Conservation (phyloP, 2,113 vertebrate genomes). For the Ahaetulla prasina region DNA sequence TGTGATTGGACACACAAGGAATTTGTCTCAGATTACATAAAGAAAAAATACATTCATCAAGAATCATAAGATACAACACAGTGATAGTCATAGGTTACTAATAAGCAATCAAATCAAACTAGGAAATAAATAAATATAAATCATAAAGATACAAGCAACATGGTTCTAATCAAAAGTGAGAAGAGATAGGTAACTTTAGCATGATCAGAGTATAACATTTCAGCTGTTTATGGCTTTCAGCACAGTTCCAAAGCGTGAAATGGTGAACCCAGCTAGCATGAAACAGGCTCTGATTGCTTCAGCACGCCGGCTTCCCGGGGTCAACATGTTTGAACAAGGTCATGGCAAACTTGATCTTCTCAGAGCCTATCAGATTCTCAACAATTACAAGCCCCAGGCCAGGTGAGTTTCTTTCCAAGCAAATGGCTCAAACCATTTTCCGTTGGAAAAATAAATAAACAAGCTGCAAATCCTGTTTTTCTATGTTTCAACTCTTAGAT, state of each 20-base stretch:
- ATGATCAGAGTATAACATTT: not conserved
- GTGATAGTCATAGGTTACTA: no score
- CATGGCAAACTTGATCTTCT: constrained; percentile 96
- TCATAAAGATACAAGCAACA: no score
- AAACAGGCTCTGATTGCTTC: constrained; percentile 97
- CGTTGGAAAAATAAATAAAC: not conserved
- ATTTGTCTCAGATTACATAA: no score
- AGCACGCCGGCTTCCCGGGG: constrained; percentile 91
- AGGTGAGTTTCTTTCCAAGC: constrained; percentile 72
- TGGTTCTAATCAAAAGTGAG: no score
- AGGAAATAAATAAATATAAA: no score
- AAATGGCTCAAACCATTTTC: not conserved
- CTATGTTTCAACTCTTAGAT: not conserved
- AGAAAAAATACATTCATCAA: no score
- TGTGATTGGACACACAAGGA: no score
- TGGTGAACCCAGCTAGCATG: constrained; percentile 97
- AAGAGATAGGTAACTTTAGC: no score
- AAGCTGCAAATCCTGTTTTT: not conserved
- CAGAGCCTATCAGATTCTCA: constrained; percentile 94
- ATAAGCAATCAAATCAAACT: no score
- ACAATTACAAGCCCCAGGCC: constrained; percentile 95
- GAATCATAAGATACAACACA: no score
- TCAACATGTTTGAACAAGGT: constrained; percentile 99
- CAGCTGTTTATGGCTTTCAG: constrained; percentile 55
- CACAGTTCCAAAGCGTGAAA: constrained; percentile 89